Evolutionary conservation across 2,113 vertebrate species (phyloP).

Genomic region (Henicopernis longicauda): DNA sequence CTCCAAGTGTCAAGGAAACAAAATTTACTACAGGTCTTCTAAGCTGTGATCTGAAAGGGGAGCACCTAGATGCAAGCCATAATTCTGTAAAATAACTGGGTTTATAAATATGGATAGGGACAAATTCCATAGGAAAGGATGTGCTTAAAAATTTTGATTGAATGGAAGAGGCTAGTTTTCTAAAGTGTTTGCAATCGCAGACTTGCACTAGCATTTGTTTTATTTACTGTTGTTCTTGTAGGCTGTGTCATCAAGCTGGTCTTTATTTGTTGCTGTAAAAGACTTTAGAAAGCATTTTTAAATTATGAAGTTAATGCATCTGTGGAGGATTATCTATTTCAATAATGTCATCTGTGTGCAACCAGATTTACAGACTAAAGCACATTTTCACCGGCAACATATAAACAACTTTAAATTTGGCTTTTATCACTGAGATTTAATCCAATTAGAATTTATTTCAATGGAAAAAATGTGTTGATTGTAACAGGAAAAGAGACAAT

Average conservation of each 20-base stretch:
- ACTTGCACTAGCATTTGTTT: background rate
- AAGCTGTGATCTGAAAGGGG: background rate
- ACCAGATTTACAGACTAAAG: background rate
- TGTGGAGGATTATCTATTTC: slow-evolving; percentile 1
- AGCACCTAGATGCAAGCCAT: background rate
- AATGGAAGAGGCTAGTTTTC: background rate
- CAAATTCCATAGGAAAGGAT: background rate
- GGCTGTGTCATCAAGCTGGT: background rate
- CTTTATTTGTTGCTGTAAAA: background rate
- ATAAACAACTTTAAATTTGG: background rate
- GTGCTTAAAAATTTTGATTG: background rate
- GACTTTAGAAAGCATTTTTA: background rate
- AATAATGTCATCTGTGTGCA: background rate
- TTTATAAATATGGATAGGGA: background rate
- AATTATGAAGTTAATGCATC: slow-evolving; percentile 26
- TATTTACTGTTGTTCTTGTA: background rate
- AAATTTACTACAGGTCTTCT: background rate
- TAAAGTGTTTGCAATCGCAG: rapidly evolving
- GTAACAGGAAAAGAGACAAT: background rate
- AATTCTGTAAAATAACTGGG: background rate
- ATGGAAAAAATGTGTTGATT: background rate
- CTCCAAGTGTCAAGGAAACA: background rate
- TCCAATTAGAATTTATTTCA: background rate
- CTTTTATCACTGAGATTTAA: background rate
- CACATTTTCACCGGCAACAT: background rate